Evolutionary conservation across 1,140 invertebrate species (phyloP), one percentile per base, ranked within the genome.

Genomic region (Drosophila orosa): DNA sequence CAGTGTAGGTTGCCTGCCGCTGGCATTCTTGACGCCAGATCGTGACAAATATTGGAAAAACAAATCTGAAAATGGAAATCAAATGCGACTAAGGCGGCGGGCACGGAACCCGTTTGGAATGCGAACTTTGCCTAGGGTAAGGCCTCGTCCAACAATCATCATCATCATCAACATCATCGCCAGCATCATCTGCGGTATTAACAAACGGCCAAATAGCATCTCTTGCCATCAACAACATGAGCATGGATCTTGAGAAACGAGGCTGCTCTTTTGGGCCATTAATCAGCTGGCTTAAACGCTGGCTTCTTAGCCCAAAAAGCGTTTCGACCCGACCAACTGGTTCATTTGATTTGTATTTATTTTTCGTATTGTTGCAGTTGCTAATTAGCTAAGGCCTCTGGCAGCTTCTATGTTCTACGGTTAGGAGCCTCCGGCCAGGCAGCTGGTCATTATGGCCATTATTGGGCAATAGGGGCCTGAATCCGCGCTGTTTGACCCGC

Each of bases 31-130:
- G 48, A 82, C 76, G 56, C 67, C 55, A 60, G 81, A 58, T 82
- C 83, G 81, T 85, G 81, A 84, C 74, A 69, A 65, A 58, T 69
- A 58, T 68, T 80, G 74, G 81, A 77, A 78, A 84, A 86, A 25
- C 68, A 84, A 84, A 56, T 45, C 50, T 50, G 39, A 40, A 67
- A 61, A 68, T 68, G 65, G 68, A 84, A 82, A 76, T 63, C 27
- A 79, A 84, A 84, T 75, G 78, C 45, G 55, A 60, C 57, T 66
- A 62, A 75, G 59, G 61, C 65, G 47, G 35, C 58, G 17, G 57
- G 42, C 68, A 74, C 58, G 63, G 67, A 80, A 83, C 80, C 54
- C 50, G 75, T 78, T 78, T 77, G 63, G 58, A 62, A 59, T 79
- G 59, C 61, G 69, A 58, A 58, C 39, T 45, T 74, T 65, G 60